Base-by-base conservation (phyloP, 2,888 invertebrate genomes). In the Mylabris sibirica region DNA sequence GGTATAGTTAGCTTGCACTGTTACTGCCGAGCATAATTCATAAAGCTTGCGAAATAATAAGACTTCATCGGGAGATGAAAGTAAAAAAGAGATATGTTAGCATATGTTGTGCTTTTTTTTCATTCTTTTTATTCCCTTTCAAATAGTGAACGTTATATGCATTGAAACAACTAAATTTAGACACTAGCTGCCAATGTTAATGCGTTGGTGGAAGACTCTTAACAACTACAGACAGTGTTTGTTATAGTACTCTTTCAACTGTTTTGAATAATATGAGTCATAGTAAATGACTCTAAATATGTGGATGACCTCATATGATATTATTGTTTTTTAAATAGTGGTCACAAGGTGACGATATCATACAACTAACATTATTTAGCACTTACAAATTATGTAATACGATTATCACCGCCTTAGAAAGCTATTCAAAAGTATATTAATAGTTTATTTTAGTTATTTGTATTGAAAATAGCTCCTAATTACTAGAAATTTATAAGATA, bases 21-120 rank as follows among this genome's bases (percentile, higher is more conserved):
- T 22, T 53, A 53, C 22, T 53, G 22, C 6, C 6, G 22, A 61
- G 17, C 60, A 67, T 70, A 67, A 70, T 63, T 70, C 67, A 70
- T 65, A 67, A 70, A 64, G 57, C 35, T 22, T 26, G 30, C 60
- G 60, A 24, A 60, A 60, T 35, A 53, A 53, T 53, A 20, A 53
- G 22, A 22, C 20, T 53, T 53, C 49, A 9, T 22, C 20, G 49
- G 22, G 8, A 22, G 49, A 53, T 53, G 49, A 53, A 53, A 53
- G 49, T 20, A 20, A 5, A 53, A n/a, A 8, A 44, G 41, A 41
- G 14, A 14, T n/a, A 44, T 44, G 44, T 44, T 44, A 11, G 20
- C 49, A 53, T 22, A 53, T 53, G 49, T 53, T 53, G 49, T 53
- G n/a, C n/a, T 53, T 22, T 53, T 49, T 49, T 49, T 9, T 49